These are phyloP conservation scores for Vesta saturnalis DNA, from an alignment of 2,888 invertebrate species.

Conservation along the genomic window DNA sequence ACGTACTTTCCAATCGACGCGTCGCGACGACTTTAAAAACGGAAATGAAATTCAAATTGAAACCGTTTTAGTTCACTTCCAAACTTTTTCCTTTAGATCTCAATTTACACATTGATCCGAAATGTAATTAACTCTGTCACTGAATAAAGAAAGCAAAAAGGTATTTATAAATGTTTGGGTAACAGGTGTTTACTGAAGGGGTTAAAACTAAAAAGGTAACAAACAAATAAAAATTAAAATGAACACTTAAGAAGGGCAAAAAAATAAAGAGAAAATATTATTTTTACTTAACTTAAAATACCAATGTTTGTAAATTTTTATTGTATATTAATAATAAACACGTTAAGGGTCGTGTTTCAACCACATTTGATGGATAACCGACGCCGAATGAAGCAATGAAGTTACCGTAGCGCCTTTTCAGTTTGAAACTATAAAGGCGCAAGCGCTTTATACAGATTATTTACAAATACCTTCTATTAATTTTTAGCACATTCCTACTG, in stretches of 20 bases:
- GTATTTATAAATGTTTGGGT: not conserved
- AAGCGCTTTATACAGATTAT: slow-evolving; percentile 34
- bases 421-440: slow-evolving; percentile 37
- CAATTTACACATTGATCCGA: slow-evolving; percentile 16
- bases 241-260: slow-evolving; percentile 15
- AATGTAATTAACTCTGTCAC: not conserved
- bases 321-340: slow-evolving; percentile 16
- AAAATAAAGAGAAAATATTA: slow-evolving; percentile 8
- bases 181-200: slow-evolving; percentile 20
- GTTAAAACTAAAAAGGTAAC: slow-evolving; percentile 7
- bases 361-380: slow-evolving; percentile 38
- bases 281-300: slow-evolving; percentile 20
- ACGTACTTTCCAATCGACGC: not conserved
- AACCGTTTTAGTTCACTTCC: slow-evolving; percentile 16
- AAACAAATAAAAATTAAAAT: slow-evolving; percentile 2
- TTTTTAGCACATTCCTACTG: no score
- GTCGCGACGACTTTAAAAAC: not conserved
- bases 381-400: slow-evolving; percentile 38
- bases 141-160: no score
- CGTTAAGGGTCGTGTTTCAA: slow-evolving; percentile 30
- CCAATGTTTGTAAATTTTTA: slow-evolving; percentile 1
- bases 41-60: slow-evolving; percentile 3
- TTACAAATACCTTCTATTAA: no score
- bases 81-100: not conserved
- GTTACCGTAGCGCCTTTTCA: slow-evolving; percentile 39